These are phyloP conservation scores for Lineus longissimus DNA, from an alignment of 1,140 invertebrate genomes.

Conservation along the genomic window DNA sequence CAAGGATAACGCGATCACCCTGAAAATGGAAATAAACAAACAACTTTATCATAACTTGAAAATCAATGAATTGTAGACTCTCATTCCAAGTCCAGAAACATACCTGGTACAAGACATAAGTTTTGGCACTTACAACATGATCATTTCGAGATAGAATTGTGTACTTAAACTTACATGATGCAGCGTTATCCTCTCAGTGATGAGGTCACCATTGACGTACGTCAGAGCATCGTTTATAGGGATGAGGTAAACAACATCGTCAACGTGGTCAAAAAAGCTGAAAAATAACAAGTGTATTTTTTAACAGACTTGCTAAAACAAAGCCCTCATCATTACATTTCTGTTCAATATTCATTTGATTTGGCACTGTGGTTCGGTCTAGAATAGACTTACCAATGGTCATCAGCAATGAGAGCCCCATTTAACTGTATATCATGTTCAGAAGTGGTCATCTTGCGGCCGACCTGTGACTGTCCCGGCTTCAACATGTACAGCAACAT, in stretches of 20 bases:
- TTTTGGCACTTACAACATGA: too few species aligned
- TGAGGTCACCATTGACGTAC: slow-evolving; percentile 65
- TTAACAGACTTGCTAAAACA: slow-evolving; percentile 30
- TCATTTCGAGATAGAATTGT: too few species aligned
- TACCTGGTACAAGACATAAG: too few species aligned
- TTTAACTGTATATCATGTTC: slow-evolving; percentile 61
- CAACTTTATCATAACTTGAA: neutral
- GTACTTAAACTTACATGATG: slow-evolving; percentile 58
- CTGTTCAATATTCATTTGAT: too few species aligned
- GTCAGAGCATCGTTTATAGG: slow-evolving; percentile 58
- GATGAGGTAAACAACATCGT: slow-evolving; percentile 38
- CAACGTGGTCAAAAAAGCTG: slow-evolving; percentile 44
- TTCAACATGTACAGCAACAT: slow-evolving; percentile 64
- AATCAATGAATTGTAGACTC: too few species aligned
- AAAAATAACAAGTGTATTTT: slow-evolving; percentile 10
- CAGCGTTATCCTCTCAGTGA: slow-evolving; percentile 47
- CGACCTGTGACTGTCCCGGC: slow-evolving; percentile 51
- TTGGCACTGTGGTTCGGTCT: too few species aligned
- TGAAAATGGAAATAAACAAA: slow-evolving; percentile 19
- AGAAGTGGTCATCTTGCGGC: slow-evolving; percentile 44
- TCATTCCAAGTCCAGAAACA: too few species aligned
- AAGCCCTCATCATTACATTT: slow-evolving; percentile 22
- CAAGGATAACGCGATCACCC: slow-evolving; percentile 66
- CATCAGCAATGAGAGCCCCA: slow-evolving; percentile 63
- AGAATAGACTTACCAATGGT: slow-evolving; percentile 62